Evolutionary conservation across 1,140 invertebrate genomes (phyloP), one percentile per base, ranked within the genome.

Genomic region (Apis cerana): DNA sequence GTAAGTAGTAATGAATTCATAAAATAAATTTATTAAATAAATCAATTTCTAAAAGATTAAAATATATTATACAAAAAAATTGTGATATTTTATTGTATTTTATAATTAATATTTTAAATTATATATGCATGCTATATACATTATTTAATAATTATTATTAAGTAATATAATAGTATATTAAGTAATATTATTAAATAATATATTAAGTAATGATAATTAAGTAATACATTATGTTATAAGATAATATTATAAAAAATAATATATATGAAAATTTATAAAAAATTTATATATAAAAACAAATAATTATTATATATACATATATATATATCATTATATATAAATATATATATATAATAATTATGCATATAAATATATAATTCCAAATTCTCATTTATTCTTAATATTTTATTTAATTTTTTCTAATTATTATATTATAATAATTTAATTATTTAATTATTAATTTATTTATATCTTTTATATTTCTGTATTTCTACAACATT

Each of bases 351-450:
- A n/a, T 17, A 54, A 48, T 19, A 10, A 33, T 21, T 48, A 4
- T 43, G 21, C 11, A n/a, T 52, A 52, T n/a, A 70, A 23, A 23
- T 23, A 27, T 27, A 17, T 15, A 71, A 19, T 27, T 10, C 15
- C 17, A 58, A 43, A 33, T 3, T 58, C 8, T 74, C 13, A 43
- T 74, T n/a, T 54, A 15, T 56, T 15, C 33, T 23, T 21, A 78
- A 50, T 64, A 8, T 21, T 78, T 65, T 79, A 58, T 10, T 70
- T 19, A 50, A 33, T 56, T 70, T 71, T 70, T 70, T 58, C 33
- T 78, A 52, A 70, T 69, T 48, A 64, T 52, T 33, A 64, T 48
- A 64, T 52, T 33, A 64, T 54, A n/a, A 68, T 50, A 82, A 23
- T 23, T 75, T 50, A 82, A 23, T 23, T 12, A 23, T 64, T 50